Base-by-base conservation (phyloP, 2,888 invertebrate genomes). In the Cephus sareptanus region DNA sequence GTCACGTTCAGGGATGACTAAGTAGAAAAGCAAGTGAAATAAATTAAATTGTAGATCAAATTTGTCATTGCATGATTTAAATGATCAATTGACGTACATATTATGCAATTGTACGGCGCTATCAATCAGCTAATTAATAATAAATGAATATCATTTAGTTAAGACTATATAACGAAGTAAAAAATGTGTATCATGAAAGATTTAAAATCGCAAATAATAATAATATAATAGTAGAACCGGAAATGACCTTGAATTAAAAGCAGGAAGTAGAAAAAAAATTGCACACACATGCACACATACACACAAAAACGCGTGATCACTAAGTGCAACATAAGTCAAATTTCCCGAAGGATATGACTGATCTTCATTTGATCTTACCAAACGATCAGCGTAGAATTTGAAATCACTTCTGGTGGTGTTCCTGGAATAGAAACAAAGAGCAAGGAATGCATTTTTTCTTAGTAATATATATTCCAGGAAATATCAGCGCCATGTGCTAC, bases 301-400 rank as follows among this genome's bases (percentile, higher is more conserved):
- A 75, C 12, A 77, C 37, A 70, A 74, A 40, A 23, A 56, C 56
- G 68, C 35, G 23, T 34, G 69, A 13, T 34, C 13, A 75, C 30
- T 74, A 31, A 31, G 34, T 34, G 76, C 33, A 77, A 76, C 11
- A 37, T 40, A 33, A 33, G 31, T 35, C 30, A 75, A 56, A 71
- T 71, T 71, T 71, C 34, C 31, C 12, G 23, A 71, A 34, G 30
- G 2, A 35, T 40, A 75, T 37, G n/a, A 73, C n/a, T 70, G 73
- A 33, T 70, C 56, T 69, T 71, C 56, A 75, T 76, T 40, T 34
- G 37, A 35, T 73, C 92, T 92, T 91, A 95, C 94, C 92, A 99
- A 93, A 83, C 99, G 95, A 92, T 99, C 99, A 0, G 99, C 99
- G 92, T 98, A 99, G 92, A 99, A 99, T 91, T 99, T 98, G 91